These are phyloP conservation scores for Drosophila borborema DNA, from an alignment of 2,888 invertebrate species.

Conservation along the genomic window DNA sequence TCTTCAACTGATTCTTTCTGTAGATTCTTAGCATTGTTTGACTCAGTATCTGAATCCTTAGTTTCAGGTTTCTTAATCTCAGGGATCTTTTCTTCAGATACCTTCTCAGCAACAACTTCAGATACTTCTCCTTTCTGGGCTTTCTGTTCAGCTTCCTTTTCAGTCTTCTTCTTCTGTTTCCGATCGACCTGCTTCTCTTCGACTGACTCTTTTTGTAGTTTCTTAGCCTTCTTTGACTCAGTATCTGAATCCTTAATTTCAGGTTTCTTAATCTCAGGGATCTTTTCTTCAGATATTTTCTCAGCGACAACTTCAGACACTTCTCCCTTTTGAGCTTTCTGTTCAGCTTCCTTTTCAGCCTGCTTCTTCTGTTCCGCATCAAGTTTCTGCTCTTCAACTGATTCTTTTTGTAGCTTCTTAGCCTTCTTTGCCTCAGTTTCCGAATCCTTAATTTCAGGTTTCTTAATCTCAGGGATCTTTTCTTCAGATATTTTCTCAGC, in stretches of 20 bases:
- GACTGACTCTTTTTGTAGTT: background rate
- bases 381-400: constrained; percentile 15
- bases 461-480: background rate
- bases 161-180: background rate
- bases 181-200: background rate
- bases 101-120: background rate
- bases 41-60: background rate
- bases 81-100: background rate
- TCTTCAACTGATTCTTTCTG: background rate
- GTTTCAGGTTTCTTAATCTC: constrained; percentile 25
- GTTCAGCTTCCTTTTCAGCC: background rate
- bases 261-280: background rate
- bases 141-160: background rate
- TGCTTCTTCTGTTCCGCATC: constrained; percentile 10
- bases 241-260: background rate
- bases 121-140: background rate
- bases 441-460: background rate
- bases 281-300: background rate
- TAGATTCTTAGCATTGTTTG: background rate
- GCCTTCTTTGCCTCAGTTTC: constrained; percentile 12
- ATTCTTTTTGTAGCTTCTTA: constrained; percentile 4
- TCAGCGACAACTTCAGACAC: too few species aligned
- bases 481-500: constrained; percentile 16
- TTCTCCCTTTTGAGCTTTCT: too few species aligned
- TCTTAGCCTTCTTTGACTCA: background rate